Conservation (phyloP, 2,113 vertebrate species). For the Pan paniscus region DNA sequence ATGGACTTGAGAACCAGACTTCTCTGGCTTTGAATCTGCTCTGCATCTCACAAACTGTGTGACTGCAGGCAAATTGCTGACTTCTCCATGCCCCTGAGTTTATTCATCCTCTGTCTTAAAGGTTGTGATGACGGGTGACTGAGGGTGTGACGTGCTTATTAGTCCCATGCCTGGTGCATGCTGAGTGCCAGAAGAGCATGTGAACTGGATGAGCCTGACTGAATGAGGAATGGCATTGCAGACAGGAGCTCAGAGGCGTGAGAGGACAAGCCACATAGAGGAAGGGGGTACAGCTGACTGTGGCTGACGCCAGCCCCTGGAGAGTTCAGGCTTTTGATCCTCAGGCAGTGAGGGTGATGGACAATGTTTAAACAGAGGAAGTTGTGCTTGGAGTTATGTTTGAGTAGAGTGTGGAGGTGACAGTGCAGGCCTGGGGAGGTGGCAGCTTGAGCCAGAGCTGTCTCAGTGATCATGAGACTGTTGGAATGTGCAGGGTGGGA, state of each 20-base stretch:
- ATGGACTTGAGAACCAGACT: neutral
- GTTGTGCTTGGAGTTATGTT: neutral
- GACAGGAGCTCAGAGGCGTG: neutral
- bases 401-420: neutral
- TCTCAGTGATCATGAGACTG: too few relatives aligned
- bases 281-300: neutral
- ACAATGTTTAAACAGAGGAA: neutral
- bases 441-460: neutral
- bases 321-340: neutral
- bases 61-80: neutral
- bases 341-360: neutral
- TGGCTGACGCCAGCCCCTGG: neutral
- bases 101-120: neutral
- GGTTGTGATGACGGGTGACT: neutral
- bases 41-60: neutral
- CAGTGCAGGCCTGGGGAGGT: neutral
- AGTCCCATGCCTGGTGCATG: fast-evolving
- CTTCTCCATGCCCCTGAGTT: neutral
- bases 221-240: neutral
- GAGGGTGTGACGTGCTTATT: neutral
- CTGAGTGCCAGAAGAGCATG: too few relatives aligned
- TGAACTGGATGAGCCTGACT: neutral
- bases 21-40: neutral
- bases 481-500: neutral
- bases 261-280: neutral